Evolutionary conservation across 2,888 invertebrate genomes (phyloP).

Genomic region (Ectropis crepuscularia): DNA sequence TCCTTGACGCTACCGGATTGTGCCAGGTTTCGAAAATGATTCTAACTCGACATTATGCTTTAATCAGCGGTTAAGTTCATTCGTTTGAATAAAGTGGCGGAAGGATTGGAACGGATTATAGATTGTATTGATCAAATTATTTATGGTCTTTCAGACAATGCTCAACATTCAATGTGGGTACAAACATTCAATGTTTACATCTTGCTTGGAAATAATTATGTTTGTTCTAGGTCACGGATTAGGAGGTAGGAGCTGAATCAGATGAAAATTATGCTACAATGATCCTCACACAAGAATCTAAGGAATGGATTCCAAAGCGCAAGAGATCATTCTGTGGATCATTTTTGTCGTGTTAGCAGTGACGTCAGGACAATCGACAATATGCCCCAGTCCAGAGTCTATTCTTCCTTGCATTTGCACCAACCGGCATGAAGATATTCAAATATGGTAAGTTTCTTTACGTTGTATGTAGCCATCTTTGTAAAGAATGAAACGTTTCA

Average conservation of each 20-base stretch:
- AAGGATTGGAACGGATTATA: constrained; percentile 9
- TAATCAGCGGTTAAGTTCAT: constrained; percentile 21
- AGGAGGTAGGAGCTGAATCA: constrained; percentile 3
- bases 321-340: constrained; percentile 66
- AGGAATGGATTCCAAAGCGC: constrained; percentile 74
- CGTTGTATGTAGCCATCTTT: too few relatives aligned
- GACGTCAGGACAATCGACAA: constrained; percentile 55
- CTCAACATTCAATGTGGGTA: too few relatives aligned
- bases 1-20: constrained; percentile 71
- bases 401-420: constrained; percentile 94
- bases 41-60: constrained; percentile 17
- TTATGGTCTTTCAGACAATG: too few relatives aligned
- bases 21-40: constrained; percentile 31
- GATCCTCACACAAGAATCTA: constrained; percentile 61
- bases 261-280: constrained; percentile 67
- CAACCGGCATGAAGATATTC: constrained; percentile 90
- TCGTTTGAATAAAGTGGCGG: constrained; percentile 11
- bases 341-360: constrained; percentile 53
- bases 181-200: neutral
- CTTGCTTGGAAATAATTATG: neutral
- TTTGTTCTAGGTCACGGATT: constrained; percentile 24
- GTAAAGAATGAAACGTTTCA: neutral
- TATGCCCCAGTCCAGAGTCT: constrained; percentile 90
- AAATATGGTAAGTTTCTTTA: constrained; percentile 88
- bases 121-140: neutral